These are phyloP conservation scores for Hippasteria phrygiana DNA, from an alignment of 53 echinoderm and acorn worm species.

Conservation along the genomic window DNA sequence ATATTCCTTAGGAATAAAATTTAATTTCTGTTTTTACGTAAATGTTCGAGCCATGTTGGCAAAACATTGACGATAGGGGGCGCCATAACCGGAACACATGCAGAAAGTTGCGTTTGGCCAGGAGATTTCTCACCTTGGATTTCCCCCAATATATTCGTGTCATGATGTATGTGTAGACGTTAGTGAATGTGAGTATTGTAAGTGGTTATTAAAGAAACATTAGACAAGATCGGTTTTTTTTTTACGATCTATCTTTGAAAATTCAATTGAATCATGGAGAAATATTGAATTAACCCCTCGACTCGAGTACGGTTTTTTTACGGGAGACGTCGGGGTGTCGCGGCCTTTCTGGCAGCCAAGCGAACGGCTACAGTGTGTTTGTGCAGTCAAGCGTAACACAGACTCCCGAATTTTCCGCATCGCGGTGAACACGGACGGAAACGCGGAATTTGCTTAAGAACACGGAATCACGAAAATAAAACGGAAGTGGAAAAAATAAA, in stretches of 20 bases:
- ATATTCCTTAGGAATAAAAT: background rate
- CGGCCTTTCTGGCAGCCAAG: too few species aligned
- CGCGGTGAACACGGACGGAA: too few species aligned
- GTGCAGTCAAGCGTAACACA: too few species aligned
- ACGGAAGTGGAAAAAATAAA: too few species aligned
- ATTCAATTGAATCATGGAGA: too few species aligned
- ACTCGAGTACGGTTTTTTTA: too few species aligned
- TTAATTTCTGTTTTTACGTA: background rate
- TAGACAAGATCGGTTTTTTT: background rate
- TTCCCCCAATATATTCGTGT: background rate
- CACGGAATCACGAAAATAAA: too few species aligned
- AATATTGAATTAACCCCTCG: too few species aligned
- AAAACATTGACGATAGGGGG: conserved; percentile 22
- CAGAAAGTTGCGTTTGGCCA: background rate
- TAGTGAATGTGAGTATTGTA: background rate
- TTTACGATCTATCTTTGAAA: background rate
- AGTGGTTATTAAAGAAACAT: background rate
- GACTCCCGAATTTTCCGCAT: too few species aligned
- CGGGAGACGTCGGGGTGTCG: too few species aligned
- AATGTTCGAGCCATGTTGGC: background rate
- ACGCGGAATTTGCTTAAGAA: too few species aligned
- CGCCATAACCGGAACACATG: conserved; percentile 26
- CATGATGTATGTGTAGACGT: background rate
- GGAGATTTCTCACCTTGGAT: background rate
- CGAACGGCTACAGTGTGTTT: too few species aligned